Base-by-base conservation (phyloP, 2,888 invertebrate species). In the Drosophila subquinaria region DNA sequence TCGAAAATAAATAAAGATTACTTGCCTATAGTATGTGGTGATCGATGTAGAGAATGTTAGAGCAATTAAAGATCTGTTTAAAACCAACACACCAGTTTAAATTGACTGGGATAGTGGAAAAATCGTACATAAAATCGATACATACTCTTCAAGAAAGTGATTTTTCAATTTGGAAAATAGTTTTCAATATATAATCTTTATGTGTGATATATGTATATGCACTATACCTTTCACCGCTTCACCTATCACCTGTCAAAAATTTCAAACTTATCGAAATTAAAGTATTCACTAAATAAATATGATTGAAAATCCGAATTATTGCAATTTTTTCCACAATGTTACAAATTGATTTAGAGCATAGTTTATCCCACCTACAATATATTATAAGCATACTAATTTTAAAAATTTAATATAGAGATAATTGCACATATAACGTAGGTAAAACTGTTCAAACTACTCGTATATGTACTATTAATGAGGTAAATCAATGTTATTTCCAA, bases 401-500 rank as follows among this genome's bases (percentile, higher is more conserved):
- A 36, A 9, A 51, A 36, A 23, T 36, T 36, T 4, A 20, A 51
- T 51, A 23, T 23, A n/a, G n/a, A 35, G n/a, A 35, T n/a, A 51
- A 51, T 4, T 36, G 51, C 36, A 51, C 51, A 36, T 36, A 36
- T 4, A 35, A 36, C 35, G 13, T 51, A 36, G 35, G n/a, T 50
- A 13, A 51, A 51, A 45, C 36, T 40, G 40, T 17, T 62, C 43
- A 33, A 10, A 53, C 38, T 42, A 17, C 30, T 15, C 3, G 35
- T 5, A n/a, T 40, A 38, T 51, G 10, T 15, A 45, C 50, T 4
- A 55, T n/a, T 23, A 42, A 42, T 10, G 51, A 42, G 23, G 15
- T 35, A 64, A 23, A 45, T 61, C 33, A 38, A 53, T 30, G 35
- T 23, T 38, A 48, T 35, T 42, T 27, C 35, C 33, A n/a, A 47